Evolutionary conservation across 2,797 vertebrate species (phyloP).

Genomic region (Atherinosoma microstoma): DNA sequence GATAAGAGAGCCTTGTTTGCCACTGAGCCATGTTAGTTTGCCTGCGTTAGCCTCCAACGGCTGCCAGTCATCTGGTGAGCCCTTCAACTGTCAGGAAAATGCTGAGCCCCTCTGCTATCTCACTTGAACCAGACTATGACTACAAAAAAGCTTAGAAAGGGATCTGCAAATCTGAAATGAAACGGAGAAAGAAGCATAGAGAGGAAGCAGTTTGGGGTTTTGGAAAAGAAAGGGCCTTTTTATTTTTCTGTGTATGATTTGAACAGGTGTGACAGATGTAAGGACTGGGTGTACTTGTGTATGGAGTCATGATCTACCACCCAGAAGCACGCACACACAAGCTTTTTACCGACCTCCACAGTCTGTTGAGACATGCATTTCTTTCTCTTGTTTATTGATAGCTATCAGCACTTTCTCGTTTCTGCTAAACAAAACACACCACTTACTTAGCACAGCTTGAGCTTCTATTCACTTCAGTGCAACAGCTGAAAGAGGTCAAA

Average conservation of each 20-base stretch:
- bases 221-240: constrained; percentile 56
- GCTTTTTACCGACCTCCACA: constrained; percentile 20
- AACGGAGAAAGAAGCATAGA: constrained; percentile 28
- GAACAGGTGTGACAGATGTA: constrained; percentile 72
- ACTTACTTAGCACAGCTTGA: constrained; percentile 35
- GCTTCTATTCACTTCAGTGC: constrained; percentile 46
- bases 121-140: constrained; percentile 46
- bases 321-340: constrained; percentile 52
- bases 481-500: constrained; percentile 71
- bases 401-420: constrained; percentile 80
- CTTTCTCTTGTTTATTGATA: constrained; percentile 71
- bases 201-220: constrained; percentile 11
- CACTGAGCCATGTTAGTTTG: constrained; percentile 51
- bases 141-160: constrained; percentile 45
- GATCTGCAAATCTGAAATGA: constrained; percentile 63
- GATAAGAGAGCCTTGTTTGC: constrained; percentile 49
- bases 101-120: constrained; percentile 49
- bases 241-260: constrained; percentile 52
- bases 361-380: constrained; percentile 60
- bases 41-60: constrained; percentile 40
- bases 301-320: constrained; percentile 62
- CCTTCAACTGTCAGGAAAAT: constrained; percentile 42
- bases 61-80: constrained; percentile 34
- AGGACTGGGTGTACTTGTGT: constrained; percentile 39
- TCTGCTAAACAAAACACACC: constrained; percentile 62